Evolutionary conservation across 2,113 vertebrate species (phyloP), one percentile per base, ranked within the genome.

Genomic region (Lophotis ruficrista): DNA sequence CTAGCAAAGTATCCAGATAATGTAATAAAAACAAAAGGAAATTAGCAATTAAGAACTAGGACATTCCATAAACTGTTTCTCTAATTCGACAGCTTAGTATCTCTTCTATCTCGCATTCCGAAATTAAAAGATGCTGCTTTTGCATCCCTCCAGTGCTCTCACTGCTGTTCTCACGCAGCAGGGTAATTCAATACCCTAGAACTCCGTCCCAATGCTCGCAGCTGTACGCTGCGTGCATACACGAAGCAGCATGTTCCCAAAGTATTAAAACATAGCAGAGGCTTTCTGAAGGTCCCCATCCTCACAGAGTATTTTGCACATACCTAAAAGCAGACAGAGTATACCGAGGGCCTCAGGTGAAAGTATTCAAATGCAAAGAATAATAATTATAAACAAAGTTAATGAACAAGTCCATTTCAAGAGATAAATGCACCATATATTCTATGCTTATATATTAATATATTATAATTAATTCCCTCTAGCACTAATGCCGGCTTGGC

Each of bases 381-480:
- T 43, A 93, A 61, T 65, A 33, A 83, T 61, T 22, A 60, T 22
- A 78, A 79, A 69, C 61, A 78, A 65, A 73, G 72, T 37, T 58
- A 53, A 95, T 47, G 64, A 92, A 89, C 30, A 57, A 83, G 78
- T 35, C 68, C 2, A 9, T 83, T 91, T 83, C 72, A 65, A 73
- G 38, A 94, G 57, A 93, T 13, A 94, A 94, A 96, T 23, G 41
- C 45, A 87, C 50, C 41, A 21, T 31, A 62, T 22, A 83, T 21
- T 89, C 78, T 23, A 48, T 58, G 71, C 93, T 95, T 96, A 92
- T 93, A 14, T 94, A 95, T 95, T 97, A 97, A 97, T 97, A 71
- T 97, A 96, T 97, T 95, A 91, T 97, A 97, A 97, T 97, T 94
- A 96, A 97, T 96, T 97, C 97, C 83, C 87, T 93, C 47, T 72